A percentile compares a stretch with the other conserved stretches of the same genome.
Conservation (phyloP, 2,113 vertebrate species). For the Sinosuthora webbiana region DNA sequence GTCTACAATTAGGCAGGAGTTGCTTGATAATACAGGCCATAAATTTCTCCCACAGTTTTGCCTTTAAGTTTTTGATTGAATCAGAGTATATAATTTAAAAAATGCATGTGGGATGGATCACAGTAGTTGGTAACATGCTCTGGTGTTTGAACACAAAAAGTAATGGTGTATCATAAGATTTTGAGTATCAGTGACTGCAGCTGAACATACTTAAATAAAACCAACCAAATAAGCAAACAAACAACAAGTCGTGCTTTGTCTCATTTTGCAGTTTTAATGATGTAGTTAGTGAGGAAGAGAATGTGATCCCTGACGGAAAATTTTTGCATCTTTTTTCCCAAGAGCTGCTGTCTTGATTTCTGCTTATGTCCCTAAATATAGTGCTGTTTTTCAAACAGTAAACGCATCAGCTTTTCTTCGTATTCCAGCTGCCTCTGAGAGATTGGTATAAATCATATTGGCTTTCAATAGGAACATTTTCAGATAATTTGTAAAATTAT, state of each 20-base stretch:
- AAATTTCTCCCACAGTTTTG: not conserved
- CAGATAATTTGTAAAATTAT: constrained; percentile 24
- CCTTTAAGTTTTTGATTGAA: not conserved
- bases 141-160: not conserved
- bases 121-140: not conserved
- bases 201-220: constrained; percentile 16
- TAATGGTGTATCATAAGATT: not conserved
- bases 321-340: not conserved
- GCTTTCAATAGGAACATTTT: constrained; percentile 38
- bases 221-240: not conserved
- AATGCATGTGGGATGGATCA: not conserved
- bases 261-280: constrained; percentile 2
- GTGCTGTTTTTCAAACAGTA: not conserved
- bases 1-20: not conserved
- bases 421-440: not conserved
- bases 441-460: constrained; percentile 4
- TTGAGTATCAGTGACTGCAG: not conserved
- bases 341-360: not conserved
- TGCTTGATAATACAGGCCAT: not conserved
- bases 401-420: constrained; percentile 4
- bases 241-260: not conserved
- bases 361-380: constrained; percentile 14
- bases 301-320: not conserved
- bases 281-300: not conserved
- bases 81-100: not conserved